Conservation (phyloP, 1,140 invertebrate species). For the Drosophila jambulina region DNA sequence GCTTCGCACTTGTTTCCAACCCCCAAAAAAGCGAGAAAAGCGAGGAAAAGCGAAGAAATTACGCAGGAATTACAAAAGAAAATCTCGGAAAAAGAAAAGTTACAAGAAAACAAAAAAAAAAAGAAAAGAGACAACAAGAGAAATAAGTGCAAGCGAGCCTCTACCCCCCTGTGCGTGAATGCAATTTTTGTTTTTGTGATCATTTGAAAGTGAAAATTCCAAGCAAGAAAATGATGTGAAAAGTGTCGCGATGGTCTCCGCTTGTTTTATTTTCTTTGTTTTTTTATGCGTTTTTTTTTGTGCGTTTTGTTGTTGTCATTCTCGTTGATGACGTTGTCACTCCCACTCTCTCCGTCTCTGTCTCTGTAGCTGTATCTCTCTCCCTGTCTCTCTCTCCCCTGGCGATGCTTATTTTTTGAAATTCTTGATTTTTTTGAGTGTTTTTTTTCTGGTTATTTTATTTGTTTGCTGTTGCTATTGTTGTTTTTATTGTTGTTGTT, state of each 20-base stretch:
- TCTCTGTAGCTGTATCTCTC: background rate
- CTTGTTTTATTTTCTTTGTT: constrained; percentile 9
- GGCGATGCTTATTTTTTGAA: constrained; percentile 20
- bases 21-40: constrained; percentile 1
- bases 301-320: constrained; percentile 29
- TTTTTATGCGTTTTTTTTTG: background rate
- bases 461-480: constrained; percentile 11
- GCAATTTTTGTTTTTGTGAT: constrained; percentile 23
- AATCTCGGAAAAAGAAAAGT: constrained; percentile 11
- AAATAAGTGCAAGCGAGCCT: background rate
- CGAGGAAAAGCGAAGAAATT: background rate
- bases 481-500: constrained; percentile 24
- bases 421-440: constrained; percentile 45
- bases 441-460: constrained; percentile 19
- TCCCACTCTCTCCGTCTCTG: background rate
- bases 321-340: constrained; percentile 52
- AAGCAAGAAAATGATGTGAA: constrained; percentile 56
- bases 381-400: background rate
- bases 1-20: constrained; percentile 68
- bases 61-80: constrained; percentile 9
- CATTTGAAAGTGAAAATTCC: constrained; percentile 15
- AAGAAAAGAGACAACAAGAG: background rate
- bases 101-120: background rate
- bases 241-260: constrained; percentile 59
- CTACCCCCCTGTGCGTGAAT: background rate